phyloP scores from a whole-genome alignment of 2,113 vertebrate genomes.

The Steatornis caripensis region DNA sequence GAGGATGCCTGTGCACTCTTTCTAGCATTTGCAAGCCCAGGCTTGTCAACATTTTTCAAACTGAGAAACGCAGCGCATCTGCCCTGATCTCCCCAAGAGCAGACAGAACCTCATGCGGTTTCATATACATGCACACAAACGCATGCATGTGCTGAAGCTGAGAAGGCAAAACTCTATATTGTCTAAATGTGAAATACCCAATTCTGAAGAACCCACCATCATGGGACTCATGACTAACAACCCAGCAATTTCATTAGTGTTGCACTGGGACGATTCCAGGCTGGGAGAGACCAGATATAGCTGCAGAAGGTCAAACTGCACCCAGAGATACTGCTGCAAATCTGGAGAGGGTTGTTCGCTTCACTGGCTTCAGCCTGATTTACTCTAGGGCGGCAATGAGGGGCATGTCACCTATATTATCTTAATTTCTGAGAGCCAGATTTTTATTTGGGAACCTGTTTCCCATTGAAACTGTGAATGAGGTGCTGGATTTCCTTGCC shows the following conservation, averaged over 20 bases:
- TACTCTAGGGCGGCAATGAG: not conserved
- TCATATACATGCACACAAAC: rapidly evolving
- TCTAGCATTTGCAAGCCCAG: not conserved
- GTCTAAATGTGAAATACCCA: rapidly evolving
- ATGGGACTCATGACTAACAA: not conserved
- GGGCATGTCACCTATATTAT: not conserved
- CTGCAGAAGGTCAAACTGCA: not conserved
- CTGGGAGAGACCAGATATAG: not conserved
- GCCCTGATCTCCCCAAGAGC: not conserved
- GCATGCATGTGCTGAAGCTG: not conserved
- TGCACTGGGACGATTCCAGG: not conserved
- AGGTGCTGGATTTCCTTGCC: not conserved
- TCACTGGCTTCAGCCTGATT: not conserved
- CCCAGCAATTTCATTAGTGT: not conserved
- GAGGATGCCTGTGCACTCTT: not conserved
- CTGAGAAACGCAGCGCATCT: not conserved
- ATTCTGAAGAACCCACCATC: not conserved
- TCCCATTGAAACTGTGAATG: not conserved
- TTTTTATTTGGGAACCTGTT: not conserved
- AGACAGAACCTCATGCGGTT: not conserved
- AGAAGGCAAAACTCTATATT: not conserved
- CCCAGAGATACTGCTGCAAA: not conserved
- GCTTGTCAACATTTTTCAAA: not conserved
- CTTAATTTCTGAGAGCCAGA: not conserved
- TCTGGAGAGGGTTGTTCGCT: not conserved